Conservation (phyloP, 2,888 invertebrate species). For the Hoplodrina blanda region DNA sequence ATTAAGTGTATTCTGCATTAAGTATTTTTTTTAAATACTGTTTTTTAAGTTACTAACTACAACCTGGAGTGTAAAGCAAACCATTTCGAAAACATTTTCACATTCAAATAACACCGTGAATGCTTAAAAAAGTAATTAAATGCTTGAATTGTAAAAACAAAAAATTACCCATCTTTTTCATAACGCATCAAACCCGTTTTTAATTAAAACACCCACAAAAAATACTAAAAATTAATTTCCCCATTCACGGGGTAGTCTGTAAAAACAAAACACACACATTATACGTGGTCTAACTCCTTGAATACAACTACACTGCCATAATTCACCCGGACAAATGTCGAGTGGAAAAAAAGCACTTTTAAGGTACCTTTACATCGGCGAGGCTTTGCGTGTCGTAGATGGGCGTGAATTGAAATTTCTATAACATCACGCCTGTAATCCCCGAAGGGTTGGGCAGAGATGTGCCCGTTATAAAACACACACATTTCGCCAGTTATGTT, state of each 20-base stretch:
- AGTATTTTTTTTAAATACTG: too few species aligned
- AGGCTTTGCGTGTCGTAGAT: too few species aligned
- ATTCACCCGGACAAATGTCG: conserved; percentile 64
- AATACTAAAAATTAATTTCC: conserved; percentile 19
- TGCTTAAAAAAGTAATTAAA: not conserved
- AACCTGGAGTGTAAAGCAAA: not conserved
- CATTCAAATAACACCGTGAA: not conserved
- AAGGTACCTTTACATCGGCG: too few species aligned
- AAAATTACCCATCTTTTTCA: not conserved
- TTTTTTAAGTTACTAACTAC: too few species aligned
- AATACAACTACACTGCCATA: conserved; percentile 60
- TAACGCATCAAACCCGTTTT: conserved; percentile 19
- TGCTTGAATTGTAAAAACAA: not conserved
- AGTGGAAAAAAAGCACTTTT: conserved; percentile 51
- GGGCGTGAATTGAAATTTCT: too few species aligned
- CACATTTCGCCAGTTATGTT: too few species aligned
- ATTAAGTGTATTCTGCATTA: too few species aligned
- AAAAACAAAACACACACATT: conserved; percentile 30
- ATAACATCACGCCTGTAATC: too few species aligned
- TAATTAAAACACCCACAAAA: conserved; percentile 46
- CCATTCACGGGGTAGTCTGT: conserved; percentile 16
- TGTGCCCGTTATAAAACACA: too few species aligned
- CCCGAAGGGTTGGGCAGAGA: too few species aligned
- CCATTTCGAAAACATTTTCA: not conserved
- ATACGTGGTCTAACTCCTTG: conserved; percentile 51